Evolutionary conservation across 1,140 invertebrate genomes (phyloP).

Genomic region (Amphibalanus amphitrite): DNA sequence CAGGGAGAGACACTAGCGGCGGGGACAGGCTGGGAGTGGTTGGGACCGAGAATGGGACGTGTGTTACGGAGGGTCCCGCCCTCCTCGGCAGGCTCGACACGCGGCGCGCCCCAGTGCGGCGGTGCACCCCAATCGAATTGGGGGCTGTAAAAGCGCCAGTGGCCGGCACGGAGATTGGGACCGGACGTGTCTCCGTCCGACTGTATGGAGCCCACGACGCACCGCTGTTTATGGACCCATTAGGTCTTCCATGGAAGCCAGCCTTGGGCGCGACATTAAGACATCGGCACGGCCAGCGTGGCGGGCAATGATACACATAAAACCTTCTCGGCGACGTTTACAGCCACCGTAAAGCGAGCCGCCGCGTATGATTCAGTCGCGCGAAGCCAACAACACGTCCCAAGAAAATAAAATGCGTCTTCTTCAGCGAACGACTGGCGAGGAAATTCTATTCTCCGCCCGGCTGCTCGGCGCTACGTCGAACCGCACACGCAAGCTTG

Average conservation of each 20-base stretch:
- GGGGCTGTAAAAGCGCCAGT: background rate
- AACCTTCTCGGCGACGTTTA: background rate
- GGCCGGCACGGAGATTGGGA: background rate
- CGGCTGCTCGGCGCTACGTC: background rate
- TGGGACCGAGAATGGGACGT: too few species aligned
- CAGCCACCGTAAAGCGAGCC: background rate
- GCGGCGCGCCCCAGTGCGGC: too few species aligned
- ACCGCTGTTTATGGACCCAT: background rate
- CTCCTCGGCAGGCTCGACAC: too few species aligned
- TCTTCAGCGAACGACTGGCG: background rate
- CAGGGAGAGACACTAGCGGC: too few species aligned
- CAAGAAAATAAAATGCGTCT: background rate
- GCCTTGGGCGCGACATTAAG: background rate
- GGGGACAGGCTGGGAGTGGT: too few species aligned
- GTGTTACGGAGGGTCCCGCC: too few species aligned
- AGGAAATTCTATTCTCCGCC: background rate
- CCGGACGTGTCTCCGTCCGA: background rate
- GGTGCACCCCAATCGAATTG: background rate
- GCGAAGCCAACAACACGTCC: background rate
- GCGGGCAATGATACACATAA: background rate
- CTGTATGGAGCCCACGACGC: background rate
- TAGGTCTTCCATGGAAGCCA: background rate
- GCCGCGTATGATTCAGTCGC: background rate
- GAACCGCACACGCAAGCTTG: background rate
- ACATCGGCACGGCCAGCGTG: background rate